phyloP scores from a whole-genome alignment of 1,140 invertebrate genomes.

The Solenopsis invicta region DNA sequence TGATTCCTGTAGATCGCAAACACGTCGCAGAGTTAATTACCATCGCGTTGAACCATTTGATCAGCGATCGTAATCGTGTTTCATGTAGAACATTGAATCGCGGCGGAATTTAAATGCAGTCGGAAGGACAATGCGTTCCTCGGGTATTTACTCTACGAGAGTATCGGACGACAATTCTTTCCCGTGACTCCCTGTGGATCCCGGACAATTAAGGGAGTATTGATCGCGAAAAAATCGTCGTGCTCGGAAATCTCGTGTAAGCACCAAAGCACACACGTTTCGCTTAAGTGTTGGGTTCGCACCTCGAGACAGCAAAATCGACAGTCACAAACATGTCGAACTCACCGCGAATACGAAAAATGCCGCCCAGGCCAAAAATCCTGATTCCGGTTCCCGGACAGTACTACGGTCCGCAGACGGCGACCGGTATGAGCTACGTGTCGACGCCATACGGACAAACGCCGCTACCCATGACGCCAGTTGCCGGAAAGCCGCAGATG shows the following conservation, averaged over 20 bases:
- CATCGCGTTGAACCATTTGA: background rate
- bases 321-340: constrained; percentile 79
- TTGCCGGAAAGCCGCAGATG: constrained; percentile 85
- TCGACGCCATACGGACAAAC: constrained; percentile 85
- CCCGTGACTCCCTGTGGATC: background rate
- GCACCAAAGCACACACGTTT: background rate
- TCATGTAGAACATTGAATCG: background rate
- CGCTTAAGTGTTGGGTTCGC: background rate
- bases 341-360: constrained; percentile 79
- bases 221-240: background rate
- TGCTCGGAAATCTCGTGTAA: background rate
- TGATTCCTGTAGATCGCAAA: background rate
- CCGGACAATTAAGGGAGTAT: background rate
- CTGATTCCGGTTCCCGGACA: constrained; percentile 87
- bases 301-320: background rate
- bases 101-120: background rate
- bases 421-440: constrained; percentile 81
- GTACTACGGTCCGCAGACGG: constrained; percentile 80
- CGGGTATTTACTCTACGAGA: background rate
- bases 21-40: background rate
- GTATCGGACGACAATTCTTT: background rate
- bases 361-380: constrained; percentile 86
- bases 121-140: background rate
- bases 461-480: constrained; percentile 86
- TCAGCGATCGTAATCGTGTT: background rate